phyloP scores from a whole-genome alignment of 2,113 vertebrate genomes.

The Triplophysa rosa region DNA sequence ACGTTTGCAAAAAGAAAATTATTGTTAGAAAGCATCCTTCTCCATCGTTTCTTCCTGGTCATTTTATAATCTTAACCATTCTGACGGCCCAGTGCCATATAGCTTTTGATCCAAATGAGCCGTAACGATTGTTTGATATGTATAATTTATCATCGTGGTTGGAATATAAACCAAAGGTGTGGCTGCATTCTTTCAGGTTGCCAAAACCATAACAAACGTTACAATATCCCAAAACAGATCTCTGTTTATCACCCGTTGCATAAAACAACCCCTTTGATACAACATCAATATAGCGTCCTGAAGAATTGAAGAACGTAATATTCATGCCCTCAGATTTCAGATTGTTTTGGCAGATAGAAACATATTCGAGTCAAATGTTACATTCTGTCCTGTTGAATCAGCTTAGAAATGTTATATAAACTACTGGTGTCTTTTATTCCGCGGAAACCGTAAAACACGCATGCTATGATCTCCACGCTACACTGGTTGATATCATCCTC shows the following conservation, averaged over 20 bases:
- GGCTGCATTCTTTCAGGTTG: slow-evolving; percentile 3
- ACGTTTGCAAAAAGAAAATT: not conserved
- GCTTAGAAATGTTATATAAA: not conserved
- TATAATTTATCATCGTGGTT: slow-evolving; percentile 16
- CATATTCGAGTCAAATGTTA: not conserved
- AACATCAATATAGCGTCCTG: not conserved
- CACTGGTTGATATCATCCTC: not conserved
- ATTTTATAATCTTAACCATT: not conserved
- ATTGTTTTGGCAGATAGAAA: not conserved
- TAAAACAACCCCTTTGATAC: not conserved
- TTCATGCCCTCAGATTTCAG: not conserved
- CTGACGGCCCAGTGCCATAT: not conserved
- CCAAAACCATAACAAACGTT: slow-evolving; percentile 12
- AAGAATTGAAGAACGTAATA: not conserved
- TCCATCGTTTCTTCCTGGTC: slow-evolving; percentile 6
- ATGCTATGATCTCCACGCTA: slow-evolving; percentile 3
- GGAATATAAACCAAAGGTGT: slow-evolving; percentile 12
- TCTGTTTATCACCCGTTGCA: not conserved
- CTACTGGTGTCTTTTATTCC: not conserved
- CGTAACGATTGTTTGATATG: slow-evolving; percentile 24
- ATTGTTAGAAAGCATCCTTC: not conserved
- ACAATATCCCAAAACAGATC: not conserved
- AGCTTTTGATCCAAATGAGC: not conserved
- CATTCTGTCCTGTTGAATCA: not conserved
- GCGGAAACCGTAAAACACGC: not conserved